phyloP scores from a whole-genome alignment of 2,797 vertebrate genomes.

The Oreonectes daqikongensis region DNA sequence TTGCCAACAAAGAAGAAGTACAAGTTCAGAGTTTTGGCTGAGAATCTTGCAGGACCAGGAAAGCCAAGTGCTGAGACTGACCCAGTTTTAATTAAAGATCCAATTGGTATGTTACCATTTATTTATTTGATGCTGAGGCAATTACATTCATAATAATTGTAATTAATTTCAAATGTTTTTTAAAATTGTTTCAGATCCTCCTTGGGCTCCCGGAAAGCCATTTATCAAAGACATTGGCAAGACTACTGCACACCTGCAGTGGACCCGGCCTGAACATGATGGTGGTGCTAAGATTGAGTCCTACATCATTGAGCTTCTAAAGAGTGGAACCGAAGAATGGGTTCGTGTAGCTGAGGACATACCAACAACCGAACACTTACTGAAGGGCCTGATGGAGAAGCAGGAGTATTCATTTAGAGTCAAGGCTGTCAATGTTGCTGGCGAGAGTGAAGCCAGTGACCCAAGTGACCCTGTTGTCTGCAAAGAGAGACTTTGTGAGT shows the following conservation, averaged over 20 bases:
- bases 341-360: slow-evolving; percentile 91
- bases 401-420: slow-evolving; percentile 96
- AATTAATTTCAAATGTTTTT: background rate
- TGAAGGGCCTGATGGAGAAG: slow-evolving; percentile 91
- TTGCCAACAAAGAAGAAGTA: slow-evolving; percentile 95
- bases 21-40: slow-evolving; percentile 93
- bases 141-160: background rate
- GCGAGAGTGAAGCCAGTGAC: slow-evolving; percentile 94
- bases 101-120: slow-evolving; percentile 79
- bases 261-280: slow-evolving; percentile 96
- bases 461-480: slow-evolving; percentile 94
- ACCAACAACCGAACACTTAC: slow-evolving; percentile 86
- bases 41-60: slow-evolving; percentile 95
- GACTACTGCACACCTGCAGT: slow-evolving; percentile 83
- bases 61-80: slow-evolving; percentile 92
- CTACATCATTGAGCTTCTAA: slow-evolving; percentile 92
- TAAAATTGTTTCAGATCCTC: slow-evolving; percentile 88
- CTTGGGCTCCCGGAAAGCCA: slow-evolving; percentile 97
- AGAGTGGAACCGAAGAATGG: slow-evolving; percentile 96
- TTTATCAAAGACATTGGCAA: slow-evolving; percentile 89
- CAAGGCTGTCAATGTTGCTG: slow-evolving; percentile 91
- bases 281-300: slow-evolving; percentile 97
- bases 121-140: background rate
- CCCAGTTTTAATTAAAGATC: slow-evolving; percentile 93
- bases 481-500: slow-evolving; percentile 95